Evolutionary conservation across 2,113 vertebrate species (phyloP).

Genomic region (Mustelus asterias): DNA sequence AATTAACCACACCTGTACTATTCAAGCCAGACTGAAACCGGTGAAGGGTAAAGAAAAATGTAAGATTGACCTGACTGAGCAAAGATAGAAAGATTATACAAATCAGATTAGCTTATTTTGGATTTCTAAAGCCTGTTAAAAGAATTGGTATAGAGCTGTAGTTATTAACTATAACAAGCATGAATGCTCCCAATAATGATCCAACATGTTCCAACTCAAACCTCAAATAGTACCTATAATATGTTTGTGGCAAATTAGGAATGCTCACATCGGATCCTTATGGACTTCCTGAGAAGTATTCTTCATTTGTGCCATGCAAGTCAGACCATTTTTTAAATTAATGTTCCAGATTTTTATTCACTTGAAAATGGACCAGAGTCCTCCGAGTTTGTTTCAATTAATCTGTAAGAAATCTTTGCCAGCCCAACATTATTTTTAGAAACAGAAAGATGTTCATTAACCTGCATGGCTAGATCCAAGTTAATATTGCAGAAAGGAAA

Average conservation of each 20-base stretch:
- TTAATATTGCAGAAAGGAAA: not conserved
- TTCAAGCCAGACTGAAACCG: not conserved
- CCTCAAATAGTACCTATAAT: not conserved
- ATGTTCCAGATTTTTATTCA: not conserved
- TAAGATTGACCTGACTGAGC: not conserved
- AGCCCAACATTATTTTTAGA: not conserved
- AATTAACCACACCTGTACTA: not conserved
- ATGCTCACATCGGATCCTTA: not conserved
- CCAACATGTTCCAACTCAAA: not conserved
- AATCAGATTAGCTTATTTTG: not conserved
- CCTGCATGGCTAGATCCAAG: not conserved
- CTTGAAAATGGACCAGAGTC: not conserved
- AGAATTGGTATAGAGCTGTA: not conserved
- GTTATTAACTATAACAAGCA: not conserved
- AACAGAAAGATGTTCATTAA: not conserved
- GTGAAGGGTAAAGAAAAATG: not conserved
- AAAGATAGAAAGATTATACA: not conserved
- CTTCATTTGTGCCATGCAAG: not conserved
- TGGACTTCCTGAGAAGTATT: not conserved
- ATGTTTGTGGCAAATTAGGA: not conserved
- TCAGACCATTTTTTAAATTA: not conserved
- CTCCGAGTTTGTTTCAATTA: not conserved
- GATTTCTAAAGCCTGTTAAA: not conserved
- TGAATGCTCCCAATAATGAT: not conserved
- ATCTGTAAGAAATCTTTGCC: not conserved